These are phyloP conservation scores for Himalopsyche phryganea DNA, from an alignment of 1,140 invertebrate species.

Conservation along the genomic window DNA sequence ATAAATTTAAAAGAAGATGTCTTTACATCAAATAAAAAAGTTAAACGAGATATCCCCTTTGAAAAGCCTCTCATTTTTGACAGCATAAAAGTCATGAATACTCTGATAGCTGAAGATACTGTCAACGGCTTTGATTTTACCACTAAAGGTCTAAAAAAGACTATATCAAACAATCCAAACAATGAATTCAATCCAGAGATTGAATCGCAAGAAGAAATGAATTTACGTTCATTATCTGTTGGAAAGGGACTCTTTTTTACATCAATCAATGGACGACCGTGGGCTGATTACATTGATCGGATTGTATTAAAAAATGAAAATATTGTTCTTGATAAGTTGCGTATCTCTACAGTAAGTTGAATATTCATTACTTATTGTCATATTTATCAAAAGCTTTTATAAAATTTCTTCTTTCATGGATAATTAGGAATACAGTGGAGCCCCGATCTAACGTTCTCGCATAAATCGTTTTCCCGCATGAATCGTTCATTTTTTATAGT, in stretches of 20 bases:
- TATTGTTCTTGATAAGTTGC: conserved; percentile 39
- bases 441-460: too few relatives aligned
- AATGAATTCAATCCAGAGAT: conserved; percentile 1
- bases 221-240: conserved; percentile 15
- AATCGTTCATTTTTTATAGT: too few relatives aligned
- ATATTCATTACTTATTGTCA: too few relatives aligned
- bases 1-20: conserved; percentile 30
- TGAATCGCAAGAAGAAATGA: conserved; percentile 4
- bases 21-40: conserved; percentile 11
- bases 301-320: conserved; percentile 43
- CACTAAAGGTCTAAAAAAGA: conserved; percentile 13
- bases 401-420: too few relatives aligned
- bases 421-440: too few relatives aligned
- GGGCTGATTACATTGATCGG: conserved; percentile 40
- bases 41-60: not conserved
- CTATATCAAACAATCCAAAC: conserved; percentile 12
- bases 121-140: conserved; percentile 30
- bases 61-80: conserved; percentile 28
- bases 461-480: too few relatives aligned
- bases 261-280: conserved; percentile 39
- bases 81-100: conserved; percentile 32
- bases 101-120: conserved; percentile 30
- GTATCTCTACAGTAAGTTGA: conserved; percentile 46
- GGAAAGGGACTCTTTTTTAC: conserved; percentile 34
- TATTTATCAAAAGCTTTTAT: too few relatives aligned